A percentile compares a stretch with the other conserved stretches of the same genome.
Evolutionary conservation across 2,888 invertebrate genomes (phyloP).

Genomic region (Phragmatobia fuliginosa): DNA sequence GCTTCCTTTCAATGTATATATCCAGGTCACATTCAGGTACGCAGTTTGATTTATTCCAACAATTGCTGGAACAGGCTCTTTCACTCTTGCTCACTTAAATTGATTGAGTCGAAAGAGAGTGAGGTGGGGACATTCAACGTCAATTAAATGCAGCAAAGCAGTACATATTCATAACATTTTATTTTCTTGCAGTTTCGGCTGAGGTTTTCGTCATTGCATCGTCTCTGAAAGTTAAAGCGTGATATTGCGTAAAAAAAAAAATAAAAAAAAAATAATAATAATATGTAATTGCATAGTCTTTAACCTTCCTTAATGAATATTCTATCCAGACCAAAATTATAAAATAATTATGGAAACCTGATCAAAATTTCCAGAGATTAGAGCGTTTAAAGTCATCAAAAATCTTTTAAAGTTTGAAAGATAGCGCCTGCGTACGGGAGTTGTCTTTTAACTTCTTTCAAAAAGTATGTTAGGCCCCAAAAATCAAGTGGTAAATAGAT

Average conservation of each 20-base stretch:
- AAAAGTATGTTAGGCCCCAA: neutral
- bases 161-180: neutral
- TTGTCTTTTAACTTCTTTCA: neutral
- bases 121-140: neutral
- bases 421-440: too few species aligned
- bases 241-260: too few species aligned
- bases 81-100: neutral
- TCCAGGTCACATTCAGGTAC: neutral
- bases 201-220: neutral
- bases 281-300: neutral
- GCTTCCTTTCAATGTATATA: neutral
- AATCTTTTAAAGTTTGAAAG: too few species aligned
- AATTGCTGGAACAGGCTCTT: neutral
- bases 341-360: too few species aligned
- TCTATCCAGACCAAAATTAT: too few species aligned
- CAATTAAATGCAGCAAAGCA: neutral
- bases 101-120: neutral
- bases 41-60: neutral
- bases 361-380: too few species aligned
- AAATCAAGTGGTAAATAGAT: neutral
- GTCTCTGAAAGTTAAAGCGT: neutral
- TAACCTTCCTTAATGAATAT: neutral
- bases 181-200: neutral
- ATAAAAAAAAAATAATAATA: too few species aligned
- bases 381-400: too few species aligned